Evolutionary conservation across 1,140 invertebrate species (phyloP).

Genomic region (Hetaerina americana): DNA sequence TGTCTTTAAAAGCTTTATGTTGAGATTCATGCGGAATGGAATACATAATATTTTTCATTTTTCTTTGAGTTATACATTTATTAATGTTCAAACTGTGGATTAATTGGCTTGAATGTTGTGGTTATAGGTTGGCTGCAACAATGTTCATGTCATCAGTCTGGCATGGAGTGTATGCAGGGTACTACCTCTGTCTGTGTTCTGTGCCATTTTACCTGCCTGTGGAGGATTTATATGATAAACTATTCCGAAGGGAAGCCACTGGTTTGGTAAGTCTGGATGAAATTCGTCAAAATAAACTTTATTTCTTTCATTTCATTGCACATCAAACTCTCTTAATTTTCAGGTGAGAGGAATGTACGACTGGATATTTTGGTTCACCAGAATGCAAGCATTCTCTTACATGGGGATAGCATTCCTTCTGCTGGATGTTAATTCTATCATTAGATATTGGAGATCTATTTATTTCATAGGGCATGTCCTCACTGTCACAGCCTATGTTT

Average conservation of each 20-base stretch:
- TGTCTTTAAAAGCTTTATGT: too few relatives aligned
- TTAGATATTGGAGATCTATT: slow-evolving; percentile 67
- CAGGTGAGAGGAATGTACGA: slow-evolving; percentile 36
- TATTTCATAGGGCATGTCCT: slow-evolving; percentile 57
- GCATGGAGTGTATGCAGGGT: slow-evolving; percentile 88
- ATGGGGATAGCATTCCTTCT: slow-evolving; percentile 76
- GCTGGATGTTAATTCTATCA: slow-evolving; percentile 53
- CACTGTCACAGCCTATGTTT: slow-evolving; percentile 33
- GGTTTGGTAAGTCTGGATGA: slow-evolving; percentile 28
- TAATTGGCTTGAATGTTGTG: too few relatives aligned
- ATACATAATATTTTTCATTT: too few relatives aligned
- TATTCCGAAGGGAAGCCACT: slow-evolving; percentile 44
- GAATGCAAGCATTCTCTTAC: slow-evolving; percentile 79
- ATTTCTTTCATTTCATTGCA: background rate
- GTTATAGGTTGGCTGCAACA: slow-evolving; percentile 54
- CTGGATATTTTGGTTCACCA: slow-evolving; percentile 60
- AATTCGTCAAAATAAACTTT: background rate
- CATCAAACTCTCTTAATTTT: background rate
- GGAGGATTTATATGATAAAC: slow-evolving; percentile 68
- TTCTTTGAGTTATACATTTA: too few relatives aligned
- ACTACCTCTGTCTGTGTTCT: slow-evolving; percentile 82
- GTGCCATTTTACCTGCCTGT: slow-evolving; percentile 72
- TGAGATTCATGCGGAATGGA: too few relatives aligned
- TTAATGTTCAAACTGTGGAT: too few relatives aligned
- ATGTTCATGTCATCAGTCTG: slow-evolving; percentile 79